These are phyloP conservation scores for Neoscelio sp. DNA, from an alignment of 2,888 invertebrate genomes.

Conservation along the genomic window DNA sequence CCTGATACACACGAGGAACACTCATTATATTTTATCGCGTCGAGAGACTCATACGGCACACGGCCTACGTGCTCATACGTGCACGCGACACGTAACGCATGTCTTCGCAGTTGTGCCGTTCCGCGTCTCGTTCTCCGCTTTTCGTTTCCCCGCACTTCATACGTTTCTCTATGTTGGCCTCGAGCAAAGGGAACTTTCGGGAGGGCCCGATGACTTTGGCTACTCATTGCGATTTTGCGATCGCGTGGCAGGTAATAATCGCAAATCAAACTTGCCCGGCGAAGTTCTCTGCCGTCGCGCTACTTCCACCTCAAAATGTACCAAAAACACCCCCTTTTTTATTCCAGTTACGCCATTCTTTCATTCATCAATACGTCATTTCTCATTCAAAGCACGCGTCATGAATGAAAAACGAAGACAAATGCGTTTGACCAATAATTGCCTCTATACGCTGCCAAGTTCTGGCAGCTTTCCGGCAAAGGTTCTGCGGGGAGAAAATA, in stretches of 20 bases:
- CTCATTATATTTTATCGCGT: conserved; percentile 65
- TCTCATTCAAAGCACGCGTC: no score
- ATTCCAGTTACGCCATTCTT: no score
- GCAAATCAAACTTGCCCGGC: conserved; percentile 11
- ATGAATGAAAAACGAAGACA: no score
- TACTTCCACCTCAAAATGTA: no score
- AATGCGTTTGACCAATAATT: no score
- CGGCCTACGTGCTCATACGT: conserved; percentile 52
- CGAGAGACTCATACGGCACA: conserved; percentile 57
- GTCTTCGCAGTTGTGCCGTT: conserved; percentile 43
- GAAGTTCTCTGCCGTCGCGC: not conserved
- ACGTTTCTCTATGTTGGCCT: conserved; percentile 62
- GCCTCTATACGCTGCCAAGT: no score
- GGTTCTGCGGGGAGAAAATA: no score
- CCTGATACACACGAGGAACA: conserved; percentile 55
- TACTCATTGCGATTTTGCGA: conserved; percentile 61
- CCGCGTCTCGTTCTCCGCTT: conserved; percentile 32
- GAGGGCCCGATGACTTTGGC: conserved; percentile 65
- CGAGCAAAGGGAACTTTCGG: conserved; percentile 56
- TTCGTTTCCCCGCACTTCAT: conserved; percentile 4
- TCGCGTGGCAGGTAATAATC: conserved; percentile 64
- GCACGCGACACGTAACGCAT: conserved; percentile 64
- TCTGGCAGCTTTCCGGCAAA: no score
- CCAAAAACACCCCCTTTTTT: no score
- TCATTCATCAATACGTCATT: no score